Evolutionary conservation across 2,113 vertebrate species (phyloP), one percentile per base, ranked within the genome.

Genomic region (Cavia aperea): DNA sequence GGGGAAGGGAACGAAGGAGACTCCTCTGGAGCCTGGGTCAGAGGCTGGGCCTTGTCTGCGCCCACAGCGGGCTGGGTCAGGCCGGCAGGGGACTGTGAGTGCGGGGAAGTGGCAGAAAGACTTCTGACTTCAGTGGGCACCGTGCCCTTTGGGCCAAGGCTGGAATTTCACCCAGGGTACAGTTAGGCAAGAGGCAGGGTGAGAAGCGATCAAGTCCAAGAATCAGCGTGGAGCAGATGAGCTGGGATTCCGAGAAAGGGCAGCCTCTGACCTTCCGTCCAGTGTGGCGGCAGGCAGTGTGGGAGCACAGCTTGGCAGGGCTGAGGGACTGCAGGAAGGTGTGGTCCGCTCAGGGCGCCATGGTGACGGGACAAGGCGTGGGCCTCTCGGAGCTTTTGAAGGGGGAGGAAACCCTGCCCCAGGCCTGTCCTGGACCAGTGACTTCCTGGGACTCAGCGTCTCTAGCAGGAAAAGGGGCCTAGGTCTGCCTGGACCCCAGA

Each of bases 51-150:
- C 46, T 29, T 5, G 2, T 49, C 49, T 0, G 2, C 8, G 5
- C 56, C 11, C 5, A 87, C 33, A 5, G 51, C 31, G 18, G 56
- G 93, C 7, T 0, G 75, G 3, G 65, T 31, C 77, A 58, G 60
- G 23, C n/a, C 26, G 33, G 31, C n/a, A 3, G 65, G 73, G 29
- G 4, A 84, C 89, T n/a, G 9, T 26, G 1, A 12, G 11, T 75
- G 49, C 72, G 58, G 19, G 4, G 43, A 66, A n/a, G 4, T 70
- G 19, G 90, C 66, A 90, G 86, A 73, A 91, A 56, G 95, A 94
- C 96, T 94, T 94, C 91, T 95, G 96, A n/a, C 95, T 93, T 65
- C 51, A 90, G 83, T 92, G 36, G 95, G 95, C 94, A 70, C 12
- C 0, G 65, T 29, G 92, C 94, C 95, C 72, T 95, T 75, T 63